Conservation (phyloP, 2,888 invertebrate genomes). For the Tipula confusa region DNA sequence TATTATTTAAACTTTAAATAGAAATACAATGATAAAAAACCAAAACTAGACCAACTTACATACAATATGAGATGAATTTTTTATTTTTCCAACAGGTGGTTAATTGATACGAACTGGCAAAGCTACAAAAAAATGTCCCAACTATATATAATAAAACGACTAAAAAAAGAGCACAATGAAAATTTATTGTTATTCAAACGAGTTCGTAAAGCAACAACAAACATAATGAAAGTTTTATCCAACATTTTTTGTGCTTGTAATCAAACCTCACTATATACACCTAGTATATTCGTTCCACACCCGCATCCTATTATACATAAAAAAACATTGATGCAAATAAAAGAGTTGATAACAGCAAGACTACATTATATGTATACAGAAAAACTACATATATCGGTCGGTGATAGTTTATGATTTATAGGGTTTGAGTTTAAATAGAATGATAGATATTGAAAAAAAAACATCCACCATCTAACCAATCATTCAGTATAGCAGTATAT, state of each 20-base stretch:
- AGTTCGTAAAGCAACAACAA: not conserved
- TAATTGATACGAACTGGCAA: not conserved
- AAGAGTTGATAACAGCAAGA: not conserved
- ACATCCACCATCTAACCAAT: too few species aligned
- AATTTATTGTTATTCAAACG: not conserved
- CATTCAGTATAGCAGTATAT: too few species aligned
- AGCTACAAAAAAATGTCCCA: not conserved
- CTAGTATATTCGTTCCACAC: not conserved
- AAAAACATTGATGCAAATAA: not conserved
- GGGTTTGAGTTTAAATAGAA: too few species aligned
- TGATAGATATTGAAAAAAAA: too few species aligned
- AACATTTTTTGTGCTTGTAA: not conserved
- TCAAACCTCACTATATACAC: not conserved
- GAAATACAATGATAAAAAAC: too few species aligned
- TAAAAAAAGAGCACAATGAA: not conserved
- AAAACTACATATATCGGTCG: too few species aligned
- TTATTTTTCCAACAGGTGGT: not conserved
- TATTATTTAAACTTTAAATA: too few species aligned
- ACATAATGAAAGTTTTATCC: not conserved
- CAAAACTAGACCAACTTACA: not conserved
- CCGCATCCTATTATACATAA: not conserved
- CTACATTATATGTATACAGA: too few species aligned
- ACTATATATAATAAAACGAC: not conserved
- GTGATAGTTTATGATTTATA: too few species aligned
- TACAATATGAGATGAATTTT: not conserved